Percentiles rank a stretch among this genome's conserved stretches.
Evolutionary conservation across 2,797 vertebrate species (phyloP).

Genomic region (Alfaro cultratus): DNA sequence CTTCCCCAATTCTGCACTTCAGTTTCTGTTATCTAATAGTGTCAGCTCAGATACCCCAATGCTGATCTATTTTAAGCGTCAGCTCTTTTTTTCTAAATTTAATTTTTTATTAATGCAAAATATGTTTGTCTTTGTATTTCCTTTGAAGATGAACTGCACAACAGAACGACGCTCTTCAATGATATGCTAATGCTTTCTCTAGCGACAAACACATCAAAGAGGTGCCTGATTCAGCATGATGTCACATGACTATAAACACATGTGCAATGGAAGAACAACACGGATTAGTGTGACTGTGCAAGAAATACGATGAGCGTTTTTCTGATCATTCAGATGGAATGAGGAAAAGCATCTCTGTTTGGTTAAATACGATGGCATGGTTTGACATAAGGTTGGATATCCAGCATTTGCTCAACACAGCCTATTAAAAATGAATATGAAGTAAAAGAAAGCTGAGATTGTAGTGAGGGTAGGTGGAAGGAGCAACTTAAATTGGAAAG

Average conservation of each 20-base stretch:
- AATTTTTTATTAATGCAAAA: not conserved
- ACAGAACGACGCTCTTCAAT: not conserved
- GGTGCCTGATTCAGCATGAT: conserved; percentile 4
- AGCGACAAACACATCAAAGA: not conserved
- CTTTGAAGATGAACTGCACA: not conserved
- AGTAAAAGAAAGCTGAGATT: conserved; percentile 29
- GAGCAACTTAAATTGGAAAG: conserved; percentile 28
- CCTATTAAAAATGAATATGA: not conserved
- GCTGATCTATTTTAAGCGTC: not conserved
- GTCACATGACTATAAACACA: not conserved
- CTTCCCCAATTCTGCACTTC: not conserved
- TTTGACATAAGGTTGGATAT: not conserved
- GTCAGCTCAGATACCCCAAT: not conserved
- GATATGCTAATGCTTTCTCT: not conserved
- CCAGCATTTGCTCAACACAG: not conserved
- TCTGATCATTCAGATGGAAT: not conserved
- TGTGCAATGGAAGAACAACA: not conserved
- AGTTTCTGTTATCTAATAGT: not conserved
- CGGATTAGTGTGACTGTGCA: not conserved
- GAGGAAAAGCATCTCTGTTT: not conserved
- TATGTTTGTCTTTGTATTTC: not conserved
- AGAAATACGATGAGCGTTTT: not conserved
- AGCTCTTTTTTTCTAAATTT: not conserved
- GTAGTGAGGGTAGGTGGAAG: conserved; percentile 37
- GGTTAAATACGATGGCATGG: not conserved